Evolutionary conservation across 2,888 invertebrate genomes (phyloP), one percentile per base, ranked within the genome.

Genomic region (Endotricha flammealis): DNA sequence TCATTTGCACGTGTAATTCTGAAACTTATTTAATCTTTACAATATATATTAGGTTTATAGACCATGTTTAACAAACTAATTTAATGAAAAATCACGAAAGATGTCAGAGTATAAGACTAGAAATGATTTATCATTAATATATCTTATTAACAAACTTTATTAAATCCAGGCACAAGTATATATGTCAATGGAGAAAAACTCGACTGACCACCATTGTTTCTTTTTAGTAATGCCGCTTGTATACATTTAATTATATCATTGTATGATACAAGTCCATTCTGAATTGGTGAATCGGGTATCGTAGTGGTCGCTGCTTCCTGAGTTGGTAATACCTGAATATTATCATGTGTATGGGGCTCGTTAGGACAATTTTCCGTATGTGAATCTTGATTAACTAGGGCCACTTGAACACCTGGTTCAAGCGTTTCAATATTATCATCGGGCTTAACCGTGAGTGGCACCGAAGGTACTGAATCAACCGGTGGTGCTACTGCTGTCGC

Each of bases 211-310:
- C 50, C 42, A 4, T 38, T 41, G 1, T 43, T 43, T 11, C 44
- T 50, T 11, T 53, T 43, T 10, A 46, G 46, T 41, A 75, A 51
- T 7, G 75, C 68, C 23, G 70, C 48, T 53, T 78, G 69, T 12
- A 81, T 52, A 48, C 83, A 85, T 38, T 62, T 69, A n/a, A 82
- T 50, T 8, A 83, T 54, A 29, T 81, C 73, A 23, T 63, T 63
- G 44, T 77, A 76, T 2, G 73, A 49, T 7, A 73, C 56, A 2
- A 55, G 27, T 9, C 42, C 41, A 11, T 48, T 48, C 12, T 23
- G 9, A 6, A 12, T n/a, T 7, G 32, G 4, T 7, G 32, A 17
- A 11, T 20, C 27, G 7, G 35, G 23, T 12, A 14, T 29, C 2
- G 29, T 4, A 6, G n/a, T n/a, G n/a, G n/a, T n/a, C n/a, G n/a